Evolutionary conservation across 2,113 vertebrate genomes (phyloP).

Genomic region (Pollimyrus isidori): DNA sequence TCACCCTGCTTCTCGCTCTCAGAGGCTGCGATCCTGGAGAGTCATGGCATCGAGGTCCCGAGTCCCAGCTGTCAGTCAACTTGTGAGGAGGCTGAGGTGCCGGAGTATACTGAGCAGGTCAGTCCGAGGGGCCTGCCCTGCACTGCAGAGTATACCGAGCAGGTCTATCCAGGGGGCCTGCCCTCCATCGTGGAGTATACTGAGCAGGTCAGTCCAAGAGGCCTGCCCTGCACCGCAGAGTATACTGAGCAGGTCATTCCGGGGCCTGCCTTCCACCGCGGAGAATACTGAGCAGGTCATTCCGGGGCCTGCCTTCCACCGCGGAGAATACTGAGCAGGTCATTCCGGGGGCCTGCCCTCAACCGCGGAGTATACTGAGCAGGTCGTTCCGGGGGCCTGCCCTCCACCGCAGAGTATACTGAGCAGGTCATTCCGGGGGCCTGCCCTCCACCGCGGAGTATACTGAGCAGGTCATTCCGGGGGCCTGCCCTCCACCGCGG

Average conservation of each 20-base stretch:
- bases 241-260: conserved; percentile 35
- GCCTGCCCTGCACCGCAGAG: conserved; percentile 36
- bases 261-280: background rate
- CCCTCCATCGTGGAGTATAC: background rate
- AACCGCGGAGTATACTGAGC: conserved; percentile 29
- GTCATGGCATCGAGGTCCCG: conserved; percentile 70
- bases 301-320: background rate
- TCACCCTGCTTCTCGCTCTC: background rate
- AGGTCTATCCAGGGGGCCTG: conserved; percentile 32
- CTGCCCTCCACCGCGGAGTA: background rate
- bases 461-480: background rate
- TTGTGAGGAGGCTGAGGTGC: conserved; percentile 64
- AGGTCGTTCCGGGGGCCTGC: conserved; percentile 33
- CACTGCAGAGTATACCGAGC: conserved; percentile 31
- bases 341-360: conserved; percentile 36
- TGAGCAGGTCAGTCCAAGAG: background rate
- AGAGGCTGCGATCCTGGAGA: conserved; percentile 75
- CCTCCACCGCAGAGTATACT: background rate
- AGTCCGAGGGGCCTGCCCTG: conserved; percentile 43
- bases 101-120: conserved; percentile 64
- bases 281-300: background rate
- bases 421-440: conserved; percentile 42
- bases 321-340: conserved; percentile 43
- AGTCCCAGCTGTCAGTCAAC: conserved; percentile 72
- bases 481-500: conserved; percentile 24